A percentile compares a stretch with the other conserved stretches of the same genome.
Evolutionary conservation across 2,797 vertebrate genomes (phyloP).

Genomic region (Leptatherina wallacei): DNA sequence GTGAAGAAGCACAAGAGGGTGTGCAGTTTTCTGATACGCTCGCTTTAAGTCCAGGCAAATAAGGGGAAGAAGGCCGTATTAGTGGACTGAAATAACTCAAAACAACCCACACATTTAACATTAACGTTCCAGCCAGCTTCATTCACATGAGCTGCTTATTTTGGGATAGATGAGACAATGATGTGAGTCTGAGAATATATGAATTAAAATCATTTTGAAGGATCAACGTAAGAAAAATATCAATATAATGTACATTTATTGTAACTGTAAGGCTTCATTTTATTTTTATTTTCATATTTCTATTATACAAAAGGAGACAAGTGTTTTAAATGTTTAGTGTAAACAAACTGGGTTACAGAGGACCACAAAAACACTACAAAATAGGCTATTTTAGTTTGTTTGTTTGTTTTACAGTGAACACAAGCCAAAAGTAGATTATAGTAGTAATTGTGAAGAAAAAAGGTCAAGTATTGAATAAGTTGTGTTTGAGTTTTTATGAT

Average conservation of each 20-base stretch:
- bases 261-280: no score
- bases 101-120: conserved; percentile 2
- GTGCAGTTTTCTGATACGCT: conserved; percentile 6
- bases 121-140: neutral
- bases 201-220: no score
- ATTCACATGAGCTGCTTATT: neutral
- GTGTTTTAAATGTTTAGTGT: neutral
- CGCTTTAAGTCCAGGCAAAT: conserved; percentile 51
- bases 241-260: no score
- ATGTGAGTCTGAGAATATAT: neutral
- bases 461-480: no score
- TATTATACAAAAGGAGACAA: neutral
- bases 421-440: neutral
- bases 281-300: no score
- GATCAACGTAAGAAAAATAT: no score
- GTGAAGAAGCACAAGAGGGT: conserved; percentile 30
- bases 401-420: no score
- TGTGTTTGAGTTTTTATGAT: no score
- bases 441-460: neutral
- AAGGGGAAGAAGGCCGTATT: conserved; percentile 22
- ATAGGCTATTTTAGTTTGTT: no score
- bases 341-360: neutral
- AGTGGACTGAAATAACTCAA: neutral
- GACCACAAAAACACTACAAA: no score
- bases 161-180: neutral